Base-by-base conservation (phyloP, 1,140 invertebrate species). In the Ylistrum balloti region DNA sequence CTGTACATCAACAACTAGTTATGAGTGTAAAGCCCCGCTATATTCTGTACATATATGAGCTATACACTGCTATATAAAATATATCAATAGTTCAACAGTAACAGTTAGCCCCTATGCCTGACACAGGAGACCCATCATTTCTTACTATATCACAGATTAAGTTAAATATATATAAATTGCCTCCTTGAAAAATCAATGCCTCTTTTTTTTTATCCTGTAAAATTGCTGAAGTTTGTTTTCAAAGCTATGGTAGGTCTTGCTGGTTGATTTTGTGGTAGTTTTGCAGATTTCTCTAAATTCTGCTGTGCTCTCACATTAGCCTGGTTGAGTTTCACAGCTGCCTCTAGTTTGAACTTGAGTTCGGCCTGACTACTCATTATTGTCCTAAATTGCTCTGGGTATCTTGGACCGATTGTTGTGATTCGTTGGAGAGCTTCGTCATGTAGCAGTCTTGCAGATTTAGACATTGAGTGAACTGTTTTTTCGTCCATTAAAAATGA, bases 211-310 rank as follows among this genome's bases (percentile, higher is more conserved):
- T 88, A 93, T 88, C 91, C 92, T 35, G 95, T 92, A 91, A 96
- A 99, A 97, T 99, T 99, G 93, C 98, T 98, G 95, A 99, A 99
- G 96, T 99, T 98, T 28, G 98, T 99, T 97, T 99, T 99, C 86
- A 99, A 97, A 96, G 99, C 98, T 94, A 99, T 99, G 15, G 98
- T 98, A 87, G 98, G 98, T 86, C 95, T 95, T n/a, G 97, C 96
- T 93, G 97, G 97, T 88, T 96, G 97, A 35, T 35, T 38, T 22
- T 9, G 41, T 20, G 56, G 22, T 86, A 88, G 87, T n/a, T 90
- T 90, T 93, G 95, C 93, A 11, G 91, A 91, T 85, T 91, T 88
- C 88, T 95, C 96, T 90, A 97, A 96, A 94, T 97, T 93, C 22
- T 87, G 92, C 91, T 93, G 91, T 13, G 90, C 89, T 74, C 93